These are phyloP conservation scores for Torymus auratus DNA, from an alignment of 2,888 invertebrate species.

Conservation along the genomic window DNA sequence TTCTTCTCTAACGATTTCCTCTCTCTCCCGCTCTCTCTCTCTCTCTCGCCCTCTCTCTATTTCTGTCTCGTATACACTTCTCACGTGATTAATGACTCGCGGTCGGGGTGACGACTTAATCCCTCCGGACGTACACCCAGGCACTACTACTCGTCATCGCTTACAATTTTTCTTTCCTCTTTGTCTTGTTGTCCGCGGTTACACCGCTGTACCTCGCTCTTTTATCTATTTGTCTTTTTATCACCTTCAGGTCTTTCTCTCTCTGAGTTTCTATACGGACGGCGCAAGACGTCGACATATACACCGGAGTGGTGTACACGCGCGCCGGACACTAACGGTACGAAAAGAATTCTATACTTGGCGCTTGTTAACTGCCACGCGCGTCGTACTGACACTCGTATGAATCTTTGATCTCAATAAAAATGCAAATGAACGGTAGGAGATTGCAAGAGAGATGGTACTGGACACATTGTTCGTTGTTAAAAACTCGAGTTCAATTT, in stretches of 20 bases:
- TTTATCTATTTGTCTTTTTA: slow-evolving; percentile 48
- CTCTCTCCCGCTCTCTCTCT: slow-evolving; percentile 2
- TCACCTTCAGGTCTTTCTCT: not conserved
- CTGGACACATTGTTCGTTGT: too few relatives aligned
- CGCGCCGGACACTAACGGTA: not conserved
- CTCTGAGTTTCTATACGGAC: too few relatives aligned
- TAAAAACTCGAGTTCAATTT: too few relatives aligned
- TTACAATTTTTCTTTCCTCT: slow-evolving; percentile 34
- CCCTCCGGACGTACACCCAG: slow-evolving; percentile 38
- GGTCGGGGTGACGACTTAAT: slow-evolving; percentile 68
- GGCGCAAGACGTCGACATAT: too few relatives aligned
- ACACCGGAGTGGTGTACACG: not conserved
- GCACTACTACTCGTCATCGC: slow-evolving; percentile 42
- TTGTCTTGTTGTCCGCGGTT: not conserved
- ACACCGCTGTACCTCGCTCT: not conserved
- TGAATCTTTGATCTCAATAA: slow-evolving; percentile 1
- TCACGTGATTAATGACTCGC: slow-evolving; percentile 68
- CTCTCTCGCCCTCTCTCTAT: slow-evolving; percentile 20
- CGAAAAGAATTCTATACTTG: not conserved
- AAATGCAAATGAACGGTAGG: not conserved
- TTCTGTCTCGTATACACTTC: slow-evolving; percentile 58
- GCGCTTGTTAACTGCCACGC: slow-evolving; percentile 17
- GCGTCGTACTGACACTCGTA: not conserved
- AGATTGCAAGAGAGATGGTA: too few relatives aligned
- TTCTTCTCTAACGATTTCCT: slow-evolving; percentile 18